Conservation (phyloP, 2,797 vertebrate genomes). For the Eleutherodactylus coqui region DNA sequence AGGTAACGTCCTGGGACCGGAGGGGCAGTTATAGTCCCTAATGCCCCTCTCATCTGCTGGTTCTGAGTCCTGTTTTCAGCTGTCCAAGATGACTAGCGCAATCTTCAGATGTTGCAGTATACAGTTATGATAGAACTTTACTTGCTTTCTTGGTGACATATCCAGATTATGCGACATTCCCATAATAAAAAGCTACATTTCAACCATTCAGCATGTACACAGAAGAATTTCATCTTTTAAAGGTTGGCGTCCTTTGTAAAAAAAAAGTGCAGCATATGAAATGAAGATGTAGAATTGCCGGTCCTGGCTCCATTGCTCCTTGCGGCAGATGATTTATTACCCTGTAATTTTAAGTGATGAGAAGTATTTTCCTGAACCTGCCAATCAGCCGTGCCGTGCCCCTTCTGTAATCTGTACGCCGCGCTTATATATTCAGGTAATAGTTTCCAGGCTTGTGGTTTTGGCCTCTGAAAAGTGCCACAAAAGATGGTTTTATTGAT, state of each 20-base stretch:
- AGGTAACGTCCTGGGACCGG: no score
- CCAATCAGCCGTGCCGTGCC: background rate
- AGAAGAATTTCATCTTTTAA: background rate
- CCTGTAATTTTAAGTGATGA: background rate
- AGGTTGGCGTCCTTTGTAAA: background rate
- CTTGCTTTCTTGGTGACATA: no score
- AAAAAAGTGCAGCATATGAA: background rate
- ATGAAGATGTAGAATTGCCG: background rate
- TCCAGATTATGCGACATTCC: background rate
- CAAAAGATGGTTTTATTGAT: slow-evolving; percentile 3
- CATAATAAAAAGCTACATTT: background rate
- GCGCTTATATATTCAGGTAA: background rate
- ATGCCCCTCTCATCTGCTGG: no score
- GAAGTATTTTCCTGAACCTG: background rate
- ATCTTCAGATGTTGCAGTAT: no score
- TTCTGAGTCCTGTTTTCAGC: no score
- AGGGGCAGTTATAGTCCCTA: no score
- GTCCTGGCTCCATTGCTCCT: background rate
- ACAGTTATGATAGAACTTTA: no score
- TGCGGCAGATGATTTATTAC: background rate
- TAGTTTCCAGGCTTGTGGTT: background rate
- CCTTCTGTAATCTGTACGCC: background rate
- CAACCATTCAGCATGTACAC: background rate
- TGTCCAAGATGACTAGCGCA: no score
- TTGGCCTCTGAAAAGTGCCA: background rate